Conservation (phyloP, 2,888 invertebrate genomes). For the Trichogramma evanescens region DNA sequence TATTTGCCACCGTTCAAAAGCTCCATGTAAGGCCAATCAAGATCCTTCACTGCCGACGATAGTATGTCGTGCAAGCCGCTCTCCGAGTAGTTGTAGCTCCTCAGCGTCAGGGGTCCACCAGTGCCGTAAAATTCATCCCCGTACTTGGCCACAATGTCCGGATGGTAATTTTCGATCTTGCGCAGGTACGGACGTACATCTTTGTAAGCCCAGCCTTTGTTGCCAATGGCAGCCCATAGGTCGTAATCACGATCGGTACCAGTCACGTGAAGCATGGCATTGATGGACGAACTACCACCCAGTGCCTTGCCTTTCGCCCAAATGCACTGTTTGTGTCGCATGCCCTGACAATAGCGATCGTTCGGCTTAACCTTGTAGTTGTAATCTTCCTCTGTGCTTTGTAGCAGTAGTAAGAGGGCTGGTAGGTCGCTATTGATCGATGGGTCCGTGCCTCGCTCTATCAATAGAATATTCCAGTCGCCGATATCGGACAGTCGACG, state of each 20-base stretch:
- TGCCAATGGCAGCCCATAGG: constrained; percentile 57
- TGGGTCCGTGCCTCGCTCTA: constrained; percentile 53
- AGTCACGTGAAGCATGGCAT: constrained; percentile 60
- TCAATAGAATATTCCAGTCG: constrained; percentile 49
- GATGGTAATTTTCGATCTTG: constrained; percentile 32
- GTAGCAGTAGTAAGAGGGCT: constrained; percentile 35
- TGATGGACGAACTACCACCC: constrained; percentile 61
- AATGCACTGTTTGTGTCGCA: constrained; percentile 42
- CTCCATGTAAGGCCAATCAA: constrained; percentile 42
- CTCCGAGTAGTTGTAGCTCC: constrained; percentile 38
- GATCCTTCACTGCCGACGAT: constrained; percentile 46
- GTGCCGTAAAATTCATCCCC: constrained; percentile 42
- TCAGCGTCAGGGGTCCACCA: constrained; percentile 49
- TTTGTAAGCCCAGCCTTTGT: constrained; percentile 56
- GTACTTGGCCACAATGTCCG: constrained; percentile 36
- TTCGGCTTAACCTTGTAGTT: constrained; percentile 50
- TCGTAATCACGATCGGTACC: constrained; percentile 62
- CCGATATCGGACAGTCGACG: constrained; percentile 47
- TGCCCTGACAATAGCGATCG: constrained; percentile 40
- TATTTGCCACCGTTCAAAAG: constrained; percentile 46
- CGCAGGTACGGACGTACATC: constrained; percentile 44
- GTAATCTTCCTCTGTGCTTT: constrained; percentile 46
- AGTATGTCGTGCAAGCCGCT: constrained; percentile 44
- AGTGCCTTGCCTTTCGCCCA: constrained; percentile 59
- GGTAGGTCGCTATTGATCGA: constrained; percentile 48